A percentile compares a stretch with the other conserved stretches of the same genome.
Conservation (phyloP, 2,797 vertebrate genomes). For the Momotus momota region DNA sequence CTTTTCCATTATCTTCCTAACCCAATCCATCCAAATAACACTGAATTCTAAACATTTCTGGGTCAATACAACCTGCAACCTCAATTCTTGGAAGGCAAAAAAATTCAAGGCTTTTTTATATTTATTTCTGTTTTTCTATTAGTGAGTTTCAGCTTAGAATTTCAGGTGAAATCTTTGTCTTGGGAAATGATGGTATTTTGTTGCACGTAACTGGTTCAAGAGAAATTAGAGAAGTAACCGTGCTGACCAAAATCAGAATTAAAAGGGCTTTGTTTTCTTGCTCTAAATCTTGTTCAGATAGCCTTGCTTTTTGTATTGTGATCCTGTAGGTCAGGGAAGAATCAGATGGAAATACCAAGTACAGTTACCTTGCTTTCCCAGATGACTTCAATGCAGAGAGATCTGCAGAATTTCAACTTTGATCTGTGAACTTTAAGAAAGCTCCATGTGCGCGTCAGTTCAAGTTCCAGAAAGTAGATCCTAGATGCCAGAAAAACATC, state of each 20-base stretch:
- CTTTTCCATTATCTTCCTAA: background rate
- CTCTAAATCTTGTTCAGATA: background rate
- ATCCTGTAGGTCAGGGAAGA: background rate
- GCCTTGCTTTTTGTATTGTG: background rate
- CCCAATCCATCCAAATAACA: background rate
- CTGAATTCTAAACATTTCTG: background rate
- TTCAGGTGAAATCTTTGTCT: background rate
- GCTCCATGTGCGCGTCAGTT: background rate
- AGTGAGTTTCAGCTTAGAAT: background rate
- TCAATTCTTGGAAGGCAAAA: background rate
- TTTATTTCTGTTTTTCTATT: background rate
- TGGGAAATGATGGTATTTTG: background rate
- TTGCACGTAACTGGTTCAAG: background rate
- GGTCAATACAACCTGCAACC: background rate
- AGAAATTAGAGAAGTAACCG: background rate
- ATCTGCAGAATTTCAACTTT: background rate
- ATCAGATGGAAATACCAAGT: background rate
- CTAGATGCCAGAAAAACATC: background rate
- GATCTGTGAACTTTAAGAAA: background rate
- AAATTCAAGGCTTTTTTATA: background rate
- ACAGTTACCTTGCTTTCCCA: background rate
- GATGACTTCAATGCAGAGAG: background rate
- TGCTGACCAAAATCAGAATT: background rate
- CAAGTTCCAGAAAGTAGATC: background rate
- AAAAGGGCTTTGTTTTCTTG: background rate